Conservation (phyloP, 2,113 vertebrate genomes). For the Dipodomys merriami region DNA sequence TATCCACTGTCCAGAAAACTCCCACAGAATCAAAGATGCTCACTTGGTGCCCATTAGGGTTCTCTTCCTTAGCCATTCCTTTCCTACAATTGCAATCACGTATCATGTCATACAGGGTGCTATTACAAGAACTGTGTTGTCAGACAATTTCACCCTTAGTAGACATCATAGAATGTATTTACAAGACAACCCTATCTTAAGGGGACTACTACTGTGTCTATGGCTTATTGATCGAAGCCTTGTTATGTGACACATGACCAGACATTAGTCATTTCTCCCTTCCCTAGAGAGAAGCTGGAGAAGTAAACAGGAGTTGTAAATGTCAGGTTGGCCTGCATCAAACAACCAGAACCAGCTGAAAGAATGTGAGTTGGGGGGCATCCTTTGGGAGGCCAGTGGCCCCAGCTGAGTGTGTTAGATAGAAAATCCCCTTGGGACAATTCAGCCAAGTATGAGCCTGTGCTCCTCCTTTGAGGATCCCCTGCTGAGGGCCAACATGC, state of each 20-base stretch:
- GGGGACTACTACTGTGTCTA: background rate
- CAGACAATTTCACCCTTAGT: background rate
- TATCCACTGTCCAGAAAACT: rapidly evolving
- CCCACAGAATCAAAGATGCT: background rate
- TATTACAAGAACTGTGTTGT: background rate
- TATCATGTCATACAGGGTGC: background rate
- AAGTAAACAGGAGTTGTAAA: background rate
- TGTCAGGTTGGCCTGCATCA: background rate
- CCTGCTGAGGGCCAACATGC: background rate
- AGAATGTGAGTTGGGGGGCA: background rate
- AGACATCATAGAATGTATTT: background rate
- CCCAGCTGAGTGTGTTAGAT: background rate
- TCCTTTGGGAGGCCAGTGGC: background rate
- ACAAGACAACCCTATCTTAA: background rate
- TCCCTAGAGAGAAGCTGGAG: background rate
- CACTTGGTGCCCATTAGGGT: rapidly evolving
- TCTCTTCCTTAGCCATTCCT: background rate
- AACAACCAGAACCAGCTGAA: background rate
- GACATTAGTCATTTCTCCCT: background rate
- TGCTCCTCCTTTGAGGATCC: background rate
- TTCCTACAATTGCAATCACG: background rate
- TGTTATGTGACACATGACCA: background rate
- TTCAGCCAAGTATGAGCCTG: background rate
- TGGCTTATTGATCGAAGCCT: background rate
- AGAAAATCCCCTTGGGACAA: background rate